A percentile compares a stretch with the other conserved stretches of the same genome.
phyloP scores from a whole-genome alignment of 2,797 vertebrate genomes.

The Delichon dasypus region DNA sequence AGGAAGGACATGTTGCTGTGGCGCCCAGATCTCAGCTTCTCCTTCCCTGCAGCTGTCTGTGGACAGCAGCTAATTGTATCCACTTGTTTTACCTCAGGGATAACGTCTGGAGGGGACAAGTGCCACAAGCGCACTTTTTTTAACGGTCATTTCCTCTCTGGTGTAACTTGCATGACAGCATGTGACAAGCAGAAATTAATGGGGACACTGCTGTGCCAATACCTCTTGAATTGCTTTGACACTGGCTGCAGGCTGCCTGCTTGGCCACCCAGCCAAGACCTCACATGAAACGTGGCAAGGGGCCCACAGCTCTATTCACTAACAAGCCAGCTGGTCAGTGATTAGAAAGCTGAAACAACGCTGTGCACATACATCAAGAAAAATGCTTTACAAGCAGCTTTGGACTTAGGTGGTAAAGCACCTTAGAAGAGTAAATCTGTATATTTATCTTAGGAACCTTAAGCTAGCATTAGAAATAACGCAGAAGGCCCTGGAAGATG shows the following conservation, averaged over 20 bases:
- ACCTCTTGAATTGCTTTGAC: constrained; percentile 81
- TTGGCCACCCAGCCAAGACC: constrained; percentile 91
- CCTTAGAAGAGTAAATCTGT: constrained; percentile 41
- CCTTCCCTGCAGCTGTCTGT: constrained; percentile 83
- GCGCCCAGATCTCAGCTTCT: constrained; percentile 70
- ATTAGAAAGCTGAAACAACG: constrained; percentile 89
- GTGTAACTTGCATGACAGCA: constrained; percentile 85
- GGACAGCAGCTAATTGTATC: constrained; percentile 79
- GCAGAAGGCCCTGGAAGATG: constrained; percentile 7
- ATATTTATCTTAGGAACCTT: constrained; percentile 16
- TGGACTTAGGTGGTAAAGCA: constrained; percentile 56
- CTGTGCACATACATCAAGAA: constrained; percentile 83
- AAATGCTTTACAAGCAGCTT: constrained; percentile 71
- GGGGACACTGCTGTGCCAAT: constrained; percentile 84
- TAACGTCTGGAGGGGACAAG: constrained; percentile 77
- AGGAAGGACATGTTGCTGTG: constrained; percentile 75
- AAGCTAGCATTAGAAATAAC: background rate
- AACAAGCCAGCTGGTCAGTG: constrained; percentile 95
- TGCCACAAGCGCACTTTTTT: constrained; percentile 74
- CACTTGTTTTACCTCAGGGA: constrained; percentile 80
- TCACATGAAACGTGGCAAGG: constrained; percentile 96
- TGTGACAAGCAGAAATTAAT: constrained; percentile 84
- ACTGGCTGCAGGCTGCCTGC: constrained; percentile 83
- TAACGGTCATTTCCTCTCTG: constrained; percentile 85
- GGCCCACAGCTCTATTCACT: constrained; percentile 91